phyloP scores from a whole-genome alignment of 2,888 invertebrate species.

The Caenorhabditis macrosperma region DNA sequence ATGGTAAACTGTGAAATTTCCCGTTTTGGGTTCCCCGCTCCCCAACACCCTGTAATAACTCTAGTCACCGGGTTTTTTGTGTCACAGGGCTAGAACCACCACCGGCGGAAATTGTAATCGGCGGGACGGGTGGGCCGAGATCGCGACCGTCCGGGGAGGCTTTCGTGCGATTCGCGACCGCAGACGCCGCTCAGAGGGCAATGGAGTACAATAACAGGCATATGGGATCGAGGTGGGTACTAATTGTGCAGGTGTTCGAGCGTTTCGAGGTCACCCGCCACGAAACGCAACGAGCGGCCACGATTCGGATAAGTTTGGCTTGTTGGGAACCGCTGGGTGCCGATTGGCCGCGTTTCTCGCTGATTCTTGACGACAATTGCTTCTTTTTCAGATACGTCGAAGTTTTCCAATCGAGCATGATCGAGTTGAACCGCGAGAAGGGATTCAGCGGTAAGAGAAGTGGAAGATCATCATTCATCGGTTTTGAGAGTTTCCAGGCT shows the following conservation, averaged over 20 bases:
- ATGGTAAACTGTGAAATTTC: not conserved
- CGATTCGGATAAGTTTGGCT: not conserved
- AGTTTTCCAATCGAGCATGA: slow-evolving; percentile 67
- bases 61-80: not conserved
- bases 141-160: slow-evolving; percentile 77
- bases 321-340: not conserved
- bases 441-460: slow-evolving; percentile 35
- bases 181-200: slow-evolving; percentile 70
- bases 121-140: slow-evolving; percentile 71
- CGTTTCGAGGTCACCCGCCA: no score
- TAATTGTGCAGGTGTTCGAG: not conserved
- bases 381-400: slow-evolving; percentile 73
- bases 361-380: not conserved
- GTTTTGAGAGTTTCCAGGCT: slow-evolving; percentile 1
- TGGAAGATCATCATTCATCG: not conserved
- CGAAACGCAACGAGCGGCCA: no score
- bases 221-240: slow-evolving; percentile 77
- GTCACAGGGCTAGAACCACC: slow-evolving; percentile 68
- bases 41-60: not conserved
- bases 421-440: slow-evolving; percentile 61
- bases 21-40: not conserved
- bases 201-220: slow-evolving; percentile 75
- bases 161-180: slow-evolving; percentile 71
- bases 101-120: slow-evolving; percentile 75
- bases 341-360: not conserved